Evolutionary conservation across 92 coral and sea anemone species (phyloP).

Genomic region (Epizoanthus fatuus): DNA sequence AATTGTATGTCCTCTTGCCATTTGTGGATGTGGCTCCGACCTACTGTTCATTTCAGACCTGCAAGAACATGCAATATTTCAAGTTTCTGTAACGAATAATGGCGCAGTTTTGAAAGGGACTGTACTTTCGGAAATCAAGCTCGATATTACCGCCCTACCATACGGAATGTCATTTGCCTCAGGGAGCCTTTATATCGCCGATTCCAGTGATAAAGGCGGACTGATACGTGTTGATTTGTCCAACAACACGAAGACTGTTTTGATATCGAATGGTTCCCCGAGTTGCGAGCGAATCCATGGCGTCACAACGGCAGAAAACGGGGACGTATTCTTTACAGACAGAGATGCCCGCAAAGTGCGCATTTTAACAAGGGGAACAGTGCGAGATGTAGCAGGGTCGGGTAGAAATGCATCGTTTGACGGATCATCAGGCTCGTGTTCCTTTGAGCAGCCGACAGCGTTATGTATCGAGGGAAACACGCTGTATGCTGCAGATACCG

Average conservation of each 20-base stretch:
- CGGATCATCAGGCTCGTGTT: conserved; percentile 17
- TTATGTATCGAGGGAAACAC: conserved; percentile 47
- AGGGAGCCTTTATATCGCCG: conserved; percentile 38
- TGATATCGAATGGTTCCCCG: conserved; percentile 36
- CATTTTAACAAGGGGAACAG: neutral
- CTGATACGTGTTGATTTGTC: conserved; percentile 38
- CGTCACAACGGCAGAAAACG: conserved; percentile 26
- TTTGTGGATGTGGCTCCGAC: conserved; percentile 57
- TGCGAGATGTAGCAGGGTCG: conserved; percentile 45
- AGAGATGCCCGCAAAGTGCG: conserved; percentile 44
- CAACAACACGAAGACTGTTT: conserved; percentile 25
- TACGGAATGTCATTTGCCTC: conserved; percentile 47
- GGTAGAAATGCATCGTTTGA: conserved; percentile 31
- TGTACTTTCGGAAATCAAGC: conserved; percentile 23
- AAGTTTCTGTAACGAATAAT: conserved; percentile 55
- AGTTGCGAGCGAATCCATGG: conserved; percentile 54
- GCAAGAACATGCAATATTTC: conserved; percentile 19
- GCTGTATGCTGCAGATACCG: conserved; percentile 49
- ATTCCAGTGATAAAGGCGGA: conserved; percentile 63
- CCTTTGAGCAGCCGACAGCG: conserved; percentile 51
- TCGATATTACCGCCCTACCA: conserved; percentile 41
- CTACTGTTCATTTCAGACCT: conserved; percentile 44
- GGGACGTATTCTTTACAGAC: conserved; percentile 53
- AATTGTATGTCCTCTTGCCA: conserved; percentile 38
- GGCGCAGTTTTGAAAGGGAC: conserved; percentile 61